These are phyloP conservation scores for Hypomecis punctinalis DNA, from an alignment of 2,888 invertebrate genomes.

Conservation along the genomic window DNA sequence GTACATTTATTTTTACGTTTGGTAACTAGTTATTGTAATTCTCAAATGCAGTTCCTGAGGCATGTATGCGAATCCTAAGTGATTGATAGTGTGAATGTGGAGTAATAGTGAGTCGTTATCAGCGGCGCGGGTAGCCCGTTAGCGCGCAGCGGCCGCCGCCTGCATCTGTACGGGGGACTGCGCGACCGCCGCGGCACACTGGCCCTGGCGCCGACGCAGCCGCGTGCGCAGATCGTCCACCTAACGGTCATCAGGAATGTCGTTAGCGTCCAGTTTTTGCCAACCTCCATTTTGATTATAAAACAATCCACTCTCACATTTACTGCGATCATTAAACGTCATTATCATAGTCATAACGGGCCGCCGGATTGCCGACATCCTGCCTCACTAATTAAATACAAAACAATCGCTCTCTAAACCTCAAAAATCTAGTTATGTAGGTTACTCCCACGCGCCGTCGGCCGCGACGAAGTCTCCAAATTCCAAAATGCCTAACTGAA, in stretches of 20 bases:
- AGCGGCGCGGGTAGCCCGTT: slow-evolving; percentile 60
- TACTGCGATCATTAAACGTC: slow-evolving; percentile 59
- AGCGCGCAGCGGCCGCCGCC: slow-evolving; percentile 40
- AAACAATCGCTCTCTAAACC: slow-evolving; percentile 42
- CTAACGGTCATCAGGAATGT: slow-evolving; percentile 80
- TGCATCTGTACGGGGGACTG: slow-evolving; percentile 16
- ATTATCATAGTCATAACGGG: slow-evolving; percentile 57
- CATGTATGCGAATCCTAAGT: slow-evolving; percentile 44
- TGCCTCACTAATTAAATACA: slow-evolving; percentile 40
- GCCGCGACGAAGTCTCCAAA: slow-evolving; percentile 53
- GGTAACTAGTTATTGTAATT: neutral
- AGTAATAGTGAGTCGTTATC: slow-evolving; percentile 45
- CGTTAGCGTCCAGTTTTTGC: slow-evolving; percentile 74
- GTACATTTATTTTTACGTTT: neutral
- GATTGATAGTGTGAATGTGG: slow-evolving; percentile 55
- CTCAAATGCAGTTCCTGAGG: slow-evolving; percentile 10
- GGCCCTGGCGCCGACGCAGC: slow-evolving; percentile 44
- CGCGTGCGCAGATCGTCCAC: slow-evolving; percentile 60
- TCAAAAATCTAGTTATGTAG: slow-evolving; percentile 47
- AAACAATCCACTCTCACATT: slow-evolving; percentile 61
- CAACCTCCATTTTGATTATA: slow-evolving; percentile 65
- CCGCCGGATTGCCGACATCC: slow-evolving; percentile 41
- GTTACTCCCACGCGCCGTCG: slow-evolving; percentile 58
- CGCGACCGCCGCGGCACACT: slow-evolving; percentile 41
- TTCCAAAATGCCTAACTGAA: slow-evolving; percentile 59